phyloP scores from a whole-genome alignment of 2,888 invertebrate species.

The Cheilosia variabilis region DNA sequence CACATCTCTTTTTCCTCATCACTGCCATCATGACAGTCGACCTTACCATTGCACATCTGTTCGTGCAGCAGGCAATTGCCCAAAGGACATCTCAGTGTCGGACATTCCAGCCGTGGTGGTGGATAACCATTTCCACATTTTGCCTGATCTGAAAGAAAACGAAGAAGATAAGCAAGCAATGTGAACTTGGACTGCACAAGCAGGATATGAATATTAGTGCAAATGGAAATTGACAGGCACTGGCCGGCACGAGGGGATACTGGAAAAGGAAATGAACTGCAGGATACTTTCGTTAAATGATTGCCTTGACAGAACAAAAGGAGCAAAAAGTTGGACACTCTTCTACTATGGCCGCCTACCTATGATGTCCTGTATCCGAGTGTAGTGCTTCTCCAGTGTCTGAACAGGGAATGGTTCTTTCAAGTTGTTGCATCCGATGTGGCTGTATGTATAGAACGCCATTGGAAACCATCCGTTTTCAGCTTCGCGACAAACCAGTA shows the following conservation, averaged over 20 bases:
- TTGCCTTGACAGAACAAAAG: constrained; percentile 1
- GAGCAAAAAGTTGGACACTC: constrained; percentile 19
- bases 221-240: constrained; percentile 60
- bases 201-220: constrained; percentile 51
- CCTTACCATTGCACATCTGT: constrained; percentile 88
- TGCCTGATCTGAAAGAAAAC: constrained; percentile 78
- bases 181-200: constrained; percentile 22
- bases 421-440: constrained; percentile 83
- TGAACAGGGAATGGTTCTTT: constrained; percentile 78
- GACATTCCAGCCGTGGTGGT: constrained; percentile 82
- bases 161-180: constrained; percentile 9
- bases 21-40: constrained; percentile 88
- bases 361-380: constrained; percentile 79
- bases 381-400: constrained; percentile 78
- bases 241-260: constrained; percentile 7
- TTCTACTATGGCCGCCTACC: constrained; percentile 77
- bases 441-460: constrained; percentile 87
- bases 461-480: constrained; percentile 89
- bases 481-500: constrained; percentile 87
- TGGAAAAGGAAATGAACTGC: constrained; percentile 1
- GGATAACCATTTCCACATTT: constrained; percentile 78
- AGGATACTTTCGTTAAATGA: constrained; percentile 27
- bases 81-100: constrained; percentile 87
- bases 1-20: constrained; percentile 86
- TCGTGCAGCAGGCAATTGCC: constrained; percentile 87